phyloP scores from a whole-genome alignment of 2,113 vertebrate species.

The Rhombomys opimus region DNA sequence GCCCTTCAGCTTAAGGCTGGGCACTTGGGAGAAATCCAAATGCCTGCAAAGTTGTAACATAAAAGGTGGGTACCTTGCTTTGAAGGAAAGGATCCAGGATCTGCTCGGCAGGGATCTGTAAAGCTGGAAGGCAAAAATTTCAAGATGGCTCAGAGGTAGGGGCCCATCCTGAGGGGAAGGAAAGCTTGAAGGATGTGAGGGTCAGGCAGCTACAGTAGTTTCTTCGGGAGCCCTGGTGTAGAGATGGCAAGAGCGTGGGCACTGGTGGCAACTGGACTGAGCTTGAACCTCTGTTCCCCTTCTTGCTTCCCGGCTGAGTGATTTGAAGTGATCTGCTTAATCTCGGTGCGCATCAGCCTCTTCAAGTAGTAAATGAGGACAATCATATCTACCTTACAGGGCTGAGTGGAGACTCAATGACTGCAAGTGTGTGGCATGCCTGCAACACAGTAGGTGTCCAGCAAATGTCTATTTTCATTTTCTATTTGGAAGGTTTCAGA shows the following conservation, averaged over 20 bases:
- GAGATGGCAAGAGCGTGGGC: background rate
- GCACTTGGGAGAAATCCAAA: background rate
- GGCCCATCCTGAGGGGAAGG: accelerated
- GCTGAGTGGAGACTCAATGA: constrained; percentile 53
- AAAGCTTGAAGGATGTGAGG: background rate
- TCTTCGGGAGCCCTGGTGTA: accelerated
- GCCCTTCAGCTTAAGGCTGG: background rate
- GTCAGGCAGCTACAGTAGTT: background rate
- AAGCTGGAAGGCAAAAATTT: background rate
- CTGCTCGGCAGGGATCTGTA: background rate
- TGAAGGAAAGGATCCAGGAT: background rate
- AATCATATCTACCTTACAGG: background rate
- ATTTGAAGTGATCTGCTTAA: constrained; percentile 38
- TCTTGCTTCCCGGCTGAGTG: constrained; percentile 26
- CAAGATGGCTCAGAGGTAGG: background rate
- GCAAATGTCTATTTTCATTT: background rate
- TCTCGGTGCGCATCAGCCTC: constrained; percentile 54
- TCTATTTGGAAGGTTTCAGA: background rate
- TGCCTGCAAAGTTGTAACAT: background rate
- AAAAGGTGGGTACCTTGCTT: background rate
- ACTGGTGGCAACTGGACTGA: background rate
- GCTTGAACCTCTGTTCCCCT: constrained; percentile 20
- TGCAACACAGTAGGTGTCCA: constrained; percentile 36
- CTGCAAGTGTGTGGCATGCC: background rate
- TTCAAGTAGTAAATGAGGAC: constrained; percentile 65